These are phyloP conservation scores for Tenrec ecaudatus DNA, from an alignment of 2,113 vertebrate species.

Conservation along the genomic window DNA sequence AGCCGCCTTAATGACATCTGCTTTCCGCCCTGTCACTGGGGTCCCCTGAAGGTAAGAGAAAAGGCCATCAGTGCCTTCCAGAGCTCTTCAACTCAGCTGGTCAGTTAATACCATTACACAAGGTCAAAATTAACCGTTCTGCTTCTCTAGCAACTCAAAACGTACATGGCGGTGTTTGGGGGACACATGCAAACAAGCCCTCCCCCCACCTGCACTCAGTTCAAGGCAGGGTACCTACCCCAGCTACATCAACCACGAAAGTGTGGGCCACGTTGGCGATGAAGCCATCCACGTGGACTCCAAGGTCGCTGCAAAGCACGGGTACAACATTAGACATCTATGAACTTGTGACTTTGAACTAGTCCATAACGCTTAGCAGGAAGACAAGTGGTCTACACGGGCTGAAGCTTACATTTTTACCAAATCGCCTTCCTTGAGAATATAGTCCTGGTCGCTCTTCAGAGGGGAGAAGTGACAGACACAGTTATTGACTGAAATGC, in stretches of 20 bases:
- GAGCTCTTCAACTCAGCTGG: neutral
- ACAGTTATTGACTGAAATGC: slow-evolving; percentile 98
- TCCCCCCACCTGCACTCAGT: rapidly evolving
- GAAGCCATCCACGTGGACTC: slow-evolving; percentile 97
- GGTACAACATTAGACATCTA: neutral
- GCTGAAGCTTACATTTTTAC: slow-evolving; percentile 94
- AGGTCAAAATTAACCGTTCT: neutral
- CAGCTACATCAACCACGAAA: slow-evolving; percentile 92
- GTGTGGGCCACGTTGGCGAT: slow-evolving; percentile 97
- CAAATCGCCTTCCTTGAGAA: slow-evolving; percentile 95
- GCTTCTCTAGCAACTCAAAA: slow-evolving; percentile 34
- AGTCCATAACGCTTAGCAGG: neutral
- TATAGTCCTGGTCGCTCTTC: slow-evolving; percentile 97
- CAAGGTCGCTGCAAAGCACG: slow-evolving; percentile 91
- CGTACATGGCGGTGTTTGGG: neutral
- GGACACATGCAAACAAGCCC: neutral
- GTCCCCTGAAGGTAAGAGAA: slow-evolving; percentile 88
- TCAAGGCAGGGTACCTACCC: slow-evolving; percentile 85
- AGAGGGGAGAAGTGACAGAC: slow-evolving; percentile 99
- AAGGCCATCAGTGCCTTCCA: neutral
- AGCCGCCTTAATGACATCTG: slow-evolving; percentile 96
- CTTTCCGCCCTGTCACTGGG: slow-evolving; percentile 95
- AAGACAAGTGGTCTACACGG: slow-evolving; percentile 36
- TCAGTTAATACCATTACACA: neutral
- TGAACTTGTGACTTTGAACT: neutral